phyloP scores from a whole-genome alignment of 53 echinoderm and acorn worm species.

The Crossaster papposus region DNA sequence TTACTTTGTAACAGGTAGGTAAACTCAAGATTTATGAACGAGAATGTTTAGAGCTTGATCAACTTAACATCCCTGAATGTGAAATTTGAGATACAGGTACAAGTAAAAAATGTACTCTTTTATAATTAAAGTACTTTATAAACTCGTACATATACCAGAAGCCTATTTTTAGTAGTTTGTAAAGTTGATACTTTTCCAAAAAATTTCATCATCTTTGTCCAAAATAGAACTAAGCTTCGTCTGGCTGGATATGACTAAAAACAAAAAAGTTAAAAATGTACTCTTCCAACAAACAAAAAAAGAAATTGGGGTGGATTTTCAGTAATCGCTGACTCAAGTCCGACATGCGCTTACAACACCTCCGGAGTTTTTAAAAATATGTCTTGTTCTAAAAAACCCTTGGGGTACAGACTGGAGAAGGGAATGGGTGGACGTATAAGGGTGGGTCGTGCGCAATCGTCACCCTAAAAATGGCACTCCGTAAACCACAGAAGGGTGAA shows the following conservation, averaged over 20 bases:
- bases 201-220: neutral
- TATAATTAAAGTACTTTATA: neutral
- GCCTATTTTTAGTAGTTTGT: neutral
- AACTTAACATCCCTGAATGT: too few species aligned
- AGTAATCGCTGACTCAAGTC: constrained; percentile 47
- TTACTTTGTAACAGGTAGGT: too few species aligned
- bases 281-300: constrained; percentile 28
- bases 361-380: constrained; percentile 4
- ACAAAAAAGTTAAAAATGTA: constrained; percentile 2
- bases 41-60: too few species aligned
- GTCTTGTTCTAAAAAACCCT: constrained; percentile 19
- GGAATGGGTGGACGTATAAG: neutral
- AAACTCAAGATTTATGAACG: too few species aligned
- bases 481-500: constrained; percentile 19
- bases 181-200: neutral
- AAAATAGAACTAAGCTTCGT: constrained; percentile 36
- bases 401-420: neutral
- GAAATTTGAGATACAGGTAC: too few species aligned
- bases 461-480: constrained; percentile 52
- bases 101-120: too few species aligned
- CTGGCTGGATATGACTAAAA: constrained; percentile 61
- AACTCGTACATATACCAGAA: neutral
- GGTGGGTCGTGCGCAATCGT: neutral
- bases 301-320: constrained; percentile 13
- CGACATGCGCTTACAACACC: neutral